Evolutionary conservation across 2,888 invertebrate species (phyloP).

Genomic region (Lithophane ornitopus): DNA sequence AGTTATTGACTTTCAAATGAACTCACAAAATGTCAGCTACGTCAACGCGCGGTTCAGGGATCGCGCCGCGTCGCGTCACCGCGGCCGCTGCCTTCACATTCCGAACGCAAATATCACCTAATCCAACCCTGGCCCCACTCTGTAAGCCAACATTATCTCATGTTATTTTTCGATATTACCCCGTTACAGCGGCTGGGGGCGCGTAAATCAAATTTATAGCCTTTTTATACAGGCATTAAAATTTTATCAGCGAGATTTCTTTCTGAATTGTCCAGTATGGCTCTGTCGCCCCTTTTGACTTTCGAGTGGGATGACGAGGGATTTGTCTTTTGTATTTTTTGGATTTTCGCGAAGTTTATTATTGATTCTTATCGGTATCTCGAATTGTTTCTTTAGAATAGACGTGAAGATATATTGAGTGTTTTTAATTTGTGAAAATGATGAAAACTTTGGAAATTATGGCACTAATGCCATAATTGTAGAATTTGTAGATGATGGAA

Average conservation of each 20-base stretch:
- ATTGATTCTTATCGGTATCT: constrained; percentile 1
- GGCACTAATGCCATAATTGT: not conserved
- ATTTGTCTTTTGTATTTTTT: constrained; percentile 64
- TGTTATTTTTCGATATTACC: constrained; percentile 90
- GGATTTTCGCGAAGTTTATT: constrained; percentile 30
- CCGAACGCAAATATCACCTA: constrained; percentile 79
- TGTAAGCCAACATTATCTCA: constrained; percentile 88
- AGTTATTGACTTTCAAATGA: constrained; percentile 9
- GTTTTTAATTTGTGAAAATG: not conserved
- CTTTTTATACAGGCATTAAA: constrained; percentile 90
- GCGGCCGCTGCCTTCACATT: constrained; percentile 64
- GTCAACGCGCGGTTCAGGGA: constrained; percentile 1
- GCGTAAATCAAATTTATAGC: constrained; percentile 90
- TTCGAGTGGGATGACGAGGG: constrained; percentile 72
- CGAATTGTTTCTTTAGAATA: not conserved
- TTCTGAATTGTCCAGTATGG: constrained; percentile 86
- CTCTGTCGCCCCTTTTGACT: constrained; percentile 80
- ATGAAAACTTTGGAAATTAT: not conserved
- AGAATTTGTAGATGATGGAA: not conserved
- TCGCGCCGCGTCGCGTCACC: not conserved
- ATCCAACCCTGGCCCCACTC: constrained; percentile 80
- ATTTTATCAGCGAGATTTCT: constrained; percentile 89
- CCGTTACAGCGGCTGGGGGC: constrained; percentile 85
- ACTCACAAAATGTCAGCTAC: constrained; percentile 23
- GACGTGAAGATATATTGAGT: not conserved